Conservation (phyloP, 2,797 vertebrate species). For the Gobio occitaniae region DNA sequence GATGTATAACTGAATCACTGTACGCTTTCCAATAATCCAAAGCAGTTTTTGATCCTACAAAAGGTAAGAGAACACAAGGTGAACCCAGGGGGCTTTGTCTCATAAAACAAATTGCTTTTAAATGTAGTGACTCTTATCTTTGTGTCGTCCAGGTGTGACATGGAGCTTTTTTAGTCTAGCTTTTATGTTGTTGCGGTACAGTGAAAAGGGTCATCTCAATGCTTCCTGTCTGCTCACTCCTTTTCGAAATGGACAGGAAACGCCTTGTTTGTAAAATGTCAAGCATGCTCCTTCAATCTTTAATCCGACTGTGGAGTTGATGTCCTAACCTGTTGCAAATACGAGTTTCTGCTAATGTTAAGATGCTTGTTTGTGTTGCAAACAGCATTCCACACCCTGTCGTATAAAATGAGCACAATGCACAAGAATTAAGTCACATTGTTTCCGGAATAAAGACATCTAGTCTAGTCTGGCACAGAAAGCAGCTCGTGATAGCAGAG, state of each 20-base stretch:
- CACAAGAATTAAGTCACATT: slow-evolving; percentile 24
- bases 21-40: slow-evolving; percentile 51
- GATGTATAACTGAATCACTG: slow-evolving; percentile 57
- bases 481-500: slow-evolving; percentile 1
- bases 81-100: slow-evolving; percentile 50
- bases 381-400: slow-evolving; percentile 15
- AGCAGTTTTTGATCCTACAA: slow-evolving; percentile 44
- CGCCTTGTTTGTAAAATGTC: slow-evolving; percentile 50
- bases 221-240: neutral
- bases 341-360: slow-evolving; percentile 39
- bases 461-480: neutral
- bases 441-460: slow-evolving; percentile 5
- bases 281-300: slow-evolving; percentile 41
- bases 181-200: neutral
- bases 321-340: slow-evolving; percentile 45
- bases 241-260: slow-evolving; percentile 48
- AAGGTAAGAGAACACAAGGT: slow-evolving; percentile 48
- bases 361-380: slow-evolving; percentile 41
- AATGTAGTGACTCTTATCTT: slow-evolving; percentile 34
- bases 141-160: slow-evolving; percentile 14
- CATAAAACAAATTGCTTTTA: slow-evolving; percentile 38
- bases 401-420: neutral
- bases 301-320: slow-evolving; percentile 43
- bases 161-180: slow-evolving; percentile 1
- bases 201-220: neutral